Evolutionary conservation across 2,797 vertebrate genomes (phyloP), one percentile per base, ranked within the genome.

Genomic region (Knipowitschia caucasica): DNA sequence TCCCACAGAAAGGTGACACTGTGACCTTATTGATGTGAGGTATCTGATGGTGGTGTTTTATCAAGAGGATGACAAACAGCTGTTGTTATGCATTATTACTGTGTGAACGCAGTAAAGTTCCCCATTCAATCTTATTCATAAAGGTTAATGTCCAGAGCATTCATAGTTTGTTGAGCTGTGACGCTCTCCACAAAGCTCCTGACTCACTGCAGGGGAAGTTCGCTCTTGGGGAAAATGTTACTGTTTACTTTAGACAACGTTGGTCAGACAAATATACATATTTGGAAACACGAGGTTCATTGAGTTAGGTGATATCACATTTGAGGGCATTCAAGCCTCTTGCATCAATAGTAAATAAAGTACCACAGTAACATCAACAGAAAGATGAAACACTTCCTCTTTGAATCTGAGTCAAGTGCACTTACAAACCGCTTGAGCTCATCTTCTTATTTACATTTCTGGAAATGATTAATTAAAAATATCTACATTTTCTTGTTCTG

Each of bases 171-270:
- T n/a, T n/a, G 3, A 65, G 65, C 47, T 63, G 62, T 58, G 67
- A 57, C 43, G 26, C 62, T 27, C 53, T 46, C 38, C 50, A 47
- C 14, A 63, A 26, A 33, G 61, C 23, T 39, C 10, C 64, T 88
- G 80, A 88, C 63, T 88, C 85, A 88, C 31, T 5, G 3, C 24
- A 26, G 52, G 62, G 85, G 86, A 87, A 86, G 78, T 84, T 74
- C 20, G n/a, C n/a, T 24, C 64, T 25, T 0, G 7, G 30, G 81
- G 82, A 40, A 68, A 67, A 81, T 87, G n/a, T 80, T 73, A 18
- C 17, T 61, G 67, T 30, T 64, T 82, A 80, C 82, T 83, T 78
- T 64, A 59, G 77, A 75, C 62, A 25, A 29, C 20, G 43, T n/a
- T n/a, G n/a, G n/a, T 54, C 30, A 0, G 0, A 43, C 58, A 71